Conservation (phyloP, 2,113 vertebrate genomes). For the Trichomycterus rosablanca region DNA sequence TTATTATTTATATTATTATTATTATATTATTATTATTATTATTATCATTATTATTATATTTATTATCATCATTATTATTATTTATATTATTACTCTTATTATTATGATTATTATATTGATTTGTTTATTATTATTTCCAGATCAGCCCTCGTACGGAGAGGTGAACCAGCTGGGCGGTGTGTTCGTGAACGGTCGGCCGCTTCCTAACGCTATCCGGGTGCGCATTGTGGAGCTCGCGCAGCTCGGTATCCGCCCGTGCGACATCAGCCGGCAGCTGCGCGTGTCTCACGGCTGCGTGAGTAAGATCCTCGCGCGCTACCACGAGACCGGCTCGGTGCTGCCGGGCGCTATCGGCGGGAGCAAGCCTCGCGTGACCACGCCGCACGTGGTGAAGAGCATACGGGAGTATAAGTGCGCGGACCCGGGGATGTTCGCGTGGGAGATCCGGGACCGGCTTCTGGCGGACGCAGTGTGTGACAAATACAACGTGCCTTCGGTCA, state of each 20-base stretch:
- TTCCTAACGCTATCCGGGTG: slow-evolving; percentile 82
- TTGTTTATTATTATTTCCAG: slow-evolving; percentile 53
- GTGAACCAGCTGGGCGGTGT: slow-evolving; percentile 90
- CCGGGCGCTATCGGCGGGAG: slow-evolving; percentile 90
- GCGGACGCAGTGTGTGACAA: slow-evolving; percentile 88
- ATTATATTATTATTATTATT: too few relatives aligned
- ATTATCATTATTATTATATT: not conserved
- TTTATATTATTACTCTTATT: too few relatives aligned
- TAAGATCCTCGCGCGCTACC: slow-evolving; percentile 87
- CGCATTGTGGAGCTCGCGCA: slow-evolving; percentile 88
- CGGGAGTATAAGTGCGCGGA: slow-evolving; percentile 86
- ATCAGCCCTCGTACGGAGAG: slow-evolving; percentile 87
- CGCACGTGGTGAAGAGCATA: slow-evolving; percentile 85
- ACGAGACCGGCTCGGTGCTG: slow-evolving; percentile 88
- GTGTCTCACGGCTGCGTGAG: slow-evolving; percentile 88
- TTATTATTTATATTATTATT: too few relatives aligned
- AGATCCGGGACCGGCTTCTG: slow-evolving; percentile 85
- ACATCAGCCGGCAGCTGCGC: slow-evolving; percentile 85
- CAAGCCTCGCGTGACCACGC: slow-evolving; percentile 88
- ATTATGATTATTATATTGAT: not conserved
- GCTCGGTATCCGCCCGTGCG: slow-evolving; percentile 87
- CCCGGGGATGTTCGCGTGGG: slow-evolving; percentile 92
- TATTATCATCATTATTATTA: not conserved
- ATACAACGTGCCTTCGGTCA: slow-evolving; percentile 90
- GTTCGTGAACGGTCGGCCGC: slow-evolving; percentile 86